Conservation (phyloP, 2,113 vertebrate species). For the Muntiacus reevesi region DNA sequence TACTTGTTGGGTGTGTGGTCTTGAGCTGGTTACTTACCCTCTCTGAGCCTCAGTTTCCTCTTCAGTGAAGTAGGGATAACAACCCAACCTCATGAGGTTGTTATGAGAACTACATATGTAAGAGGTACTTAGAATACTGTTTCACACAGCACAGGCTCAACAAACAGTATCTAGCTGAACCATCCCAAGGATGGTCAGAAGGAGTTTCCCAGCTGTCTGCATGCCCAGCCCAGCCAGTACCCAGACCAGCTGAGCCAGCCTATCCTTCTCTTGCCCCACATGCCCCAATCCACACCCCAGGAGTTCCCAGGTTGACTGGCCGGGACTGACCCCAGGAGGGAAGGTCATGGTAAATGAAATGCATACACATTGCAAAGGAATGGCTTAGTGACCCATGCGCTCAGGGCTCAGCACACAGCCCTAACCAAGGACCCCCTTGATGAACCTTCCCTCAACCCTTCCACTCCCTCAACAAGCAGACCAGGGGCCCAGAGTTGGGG, state of each 20-base stretch:
- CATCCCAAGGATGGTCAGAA: not conserved
- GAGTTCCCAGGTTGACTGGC: not conserved
- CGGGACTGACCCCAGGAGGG: not conserved
- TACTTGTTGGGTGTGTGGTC: not conserved
- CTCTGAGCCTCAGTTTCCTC: not conserved
- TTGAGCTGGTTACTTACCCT: not conserved
- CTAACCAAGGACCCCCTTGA: too few species aligned
- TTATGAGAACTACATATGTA: not conserved
- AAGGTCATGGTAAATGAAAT: not conserved
- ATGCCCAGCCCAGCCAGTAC: not conserved
- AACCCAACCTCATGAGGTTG: not conserved
- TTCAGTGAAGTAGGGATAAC: not conserved
- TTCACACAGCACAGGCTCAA: too few species aligned
- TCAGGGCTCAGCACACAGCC: not conserved
- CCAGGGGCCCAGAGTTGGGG: not conserved
- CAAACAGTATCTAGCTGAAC: not conserved
- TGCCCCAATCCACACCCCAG: not conserved
- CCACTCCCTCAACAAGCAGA: not conserved
- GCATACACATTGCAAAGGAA: too few species aligned
- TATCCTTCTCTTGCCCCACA: not conserved
- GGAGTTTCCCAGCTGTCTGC: not conserved
- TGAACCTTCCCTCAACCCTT: not conserved
- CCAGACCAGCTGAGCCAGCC: slow-evolving; percentile 12
- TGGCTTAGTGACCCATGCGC: not conserved
- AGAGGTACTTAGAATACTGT: not conserved